These are phyloP conservation scores for Galerucella nymphaeae DNA, from an alignment of 2,888 invertebrate species.

Conservation along the genomic window DNA sequence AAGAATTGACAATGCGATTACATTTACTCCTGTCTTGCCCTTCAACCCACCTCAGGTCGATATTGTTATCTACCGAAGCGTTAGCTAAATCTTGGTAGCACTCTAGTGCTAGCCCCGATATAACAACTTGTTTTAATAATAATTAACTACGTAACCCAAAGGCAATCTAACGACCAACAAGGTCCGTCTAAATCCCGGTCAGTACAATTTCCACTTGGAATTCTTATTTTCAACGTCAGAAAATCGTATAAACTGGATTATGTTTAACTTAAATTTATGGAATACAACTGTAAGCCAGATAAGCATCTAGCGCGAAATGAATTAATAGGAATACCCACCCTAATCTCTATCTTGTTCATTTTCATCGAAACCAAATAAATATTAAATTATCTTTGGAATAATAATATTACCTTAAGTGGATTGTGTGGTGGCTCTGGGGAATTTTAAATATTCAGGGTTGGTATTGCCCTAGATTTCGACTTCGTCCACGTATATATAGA, in stretches of 20 bases:
- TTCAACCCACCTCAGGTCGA: no score
- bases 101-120: no score
- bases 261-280: slow-evolving; percentile 58
- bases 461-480: slow-evolving; percentile 31
- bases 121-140: no score
- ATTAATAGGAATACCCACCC: slow-evolving; percentile 20
- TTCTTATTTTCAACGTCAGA: slow-evolving; percentile 53
- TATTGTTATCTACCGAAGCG: no score
- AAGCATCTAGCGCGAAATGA: slow-evolving; percentile 44
- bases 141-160: slow-evolving; percentile 49
- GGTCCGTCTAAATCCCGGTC: slow-evolving; percentile 19
- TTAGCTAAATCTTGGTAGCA: no score
- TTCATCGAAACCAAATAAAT: slow-evolving; percentile 54
- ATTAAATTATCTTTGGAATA: slow-evolving; percentile 47
- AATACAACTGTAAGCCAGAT: slow-evolving; percentile 55
- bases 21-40: no score
- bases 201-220: slow-evolving; percentile 46
- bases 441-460: slow-evolving; percentile 42
- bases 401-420: slow-evolving; percentile 46
- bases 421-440: slow-evolving; percentile 42
- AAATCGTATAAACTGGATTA: slow-evolving; percentile 47
- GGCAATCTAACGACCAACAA: slow-evolving; percentile 46
- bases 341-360: slow-evolving; percentile 44
- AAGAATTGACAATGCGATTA: no score
- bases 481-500: slow-evolving; percentile 17